A percentile compares a stretch with the other conserved stretches of the same genome.
Evolutionary conservation across 2,888 invertebrate species (phyloP).

Genomic region (Gisinianus flammeolus): DNA sequence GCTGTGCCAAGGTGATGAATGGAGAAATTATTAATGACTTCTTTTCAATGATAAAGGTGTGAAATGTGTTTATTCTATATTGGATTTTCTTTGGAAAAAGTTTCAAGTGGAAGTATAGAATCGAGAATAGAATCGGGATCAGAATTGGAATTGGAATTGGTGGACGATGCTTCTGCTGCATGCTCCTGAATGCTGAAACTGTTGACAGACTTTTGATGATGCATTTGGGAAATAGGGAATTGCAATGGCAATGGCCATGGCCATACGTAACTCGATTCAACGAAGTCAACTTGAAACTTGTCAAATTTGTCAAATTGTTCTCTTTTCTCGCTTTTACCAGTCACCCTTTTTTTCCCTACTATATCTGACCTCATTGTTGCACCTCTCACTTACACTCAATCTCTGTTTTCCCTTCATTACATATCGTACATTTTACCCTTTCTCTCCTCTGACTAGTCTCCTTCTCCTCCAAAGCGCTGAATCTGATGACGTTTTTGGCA

Average conservation of each 20-base stretch:
- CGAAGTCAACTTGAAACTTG: conserved; percentile 36
- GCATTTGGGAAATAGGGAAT: not conserved
- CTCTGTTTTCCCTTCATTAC: not conserved
- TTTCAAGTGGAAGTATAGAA: conserved; percentile 30
- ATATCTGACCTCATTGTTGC: conserved; percentile 16
- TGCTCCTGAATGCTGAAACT: not conserved
- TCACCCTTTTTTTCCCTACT: conserved; percentile 12
- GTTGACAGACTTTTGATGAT: not conserved
- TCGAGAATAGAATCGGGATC: no score
- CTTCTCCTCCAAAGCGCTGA: no score
- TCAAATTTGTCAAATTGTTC: conserved; percentile 32
- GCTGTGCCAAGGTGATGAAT: conserved; percentile 34
- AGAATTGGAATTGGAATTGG: no score
- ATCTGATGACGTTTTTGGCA: not conserved
- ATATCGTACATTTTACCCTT: not conserved
- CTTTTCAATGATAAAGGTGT: conserved; percentile 28
- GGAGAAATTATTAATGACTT: conserved; percentile 38
- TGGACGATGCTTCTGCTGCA: no score
- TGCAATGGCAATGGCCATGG: not conserved
- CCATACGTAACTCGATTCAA: not conserved
- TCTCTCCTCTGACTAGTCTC: not conserved
- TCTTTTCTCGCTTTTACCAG: conserved; percentile 19
- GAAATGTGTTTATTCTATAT: conserved; percentile 29
- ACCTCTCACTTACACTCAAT: conserved; percentile 13
- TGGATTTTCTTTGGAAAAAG: conserved; percentile 16